These are phyloP conservation scores for Chroicocephalus ridibundus DNA, from an alignment of 2,113 vertebrate species.

Conservation along the genomic window DNA sequence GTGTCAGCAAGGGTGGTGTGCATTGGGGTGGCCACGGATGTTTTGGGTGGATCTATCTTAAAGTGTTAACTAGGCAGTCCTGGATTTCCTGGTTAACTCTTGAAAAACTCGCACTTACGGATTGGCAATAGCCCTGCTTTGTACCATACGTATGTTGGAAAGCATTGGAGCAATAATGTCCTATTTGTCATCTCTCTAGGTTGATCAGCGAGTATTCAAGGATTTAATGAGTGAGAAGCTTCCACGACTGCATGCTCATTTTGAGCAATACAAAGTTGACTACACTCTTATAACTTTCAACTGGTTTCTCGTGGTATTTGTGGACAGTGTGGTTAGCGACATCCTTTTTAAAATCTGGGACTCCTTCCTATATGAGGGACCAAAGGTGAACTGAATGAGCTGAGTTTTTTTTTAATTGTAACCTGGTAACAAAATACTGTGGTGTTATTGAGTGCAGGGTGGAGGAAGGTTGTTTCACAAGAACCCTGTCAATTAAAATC, in stretches of 20 bases:
- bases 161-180: not conserved
- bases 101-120: not conserved
- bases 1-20: not conserved
- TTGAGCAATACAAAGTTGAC: constrained; percentile 92
- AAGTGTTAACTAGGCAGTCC: not conserved
- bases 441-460: not conserved
- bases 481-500: not conserved
- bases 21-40: rapidly evolving
- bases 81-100: not conserved
- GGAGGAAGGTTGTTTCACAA: not conserved
- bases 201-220: constrained; percentile 96
- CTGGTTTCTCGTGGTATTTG: constrained; percentile 98
- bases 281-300: constrained; percentile 98
- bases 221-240: constrained; percentile 96
- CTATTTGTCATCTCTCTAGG: constrained; percentile 66
- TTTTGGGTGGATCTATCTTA: not conserved
- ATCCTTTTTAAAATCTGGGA: constrained; percentile 99
- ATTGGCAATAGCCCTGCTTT: not conserved
- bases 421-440: not conserved
- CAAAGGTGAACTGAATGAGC: constrained; percentile 81
- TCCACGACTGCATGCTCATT: constrained; percentile 89
- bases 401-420: not conserved
- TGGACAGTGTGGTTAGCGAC: constrained; percentile 95
- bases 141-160: not conserved
- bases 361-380: constrained; percentile 94